phyloP scores from a whole-genome alignment of 2,113 vertebrate genomes.

The Ammodytes marinus region DNA sequence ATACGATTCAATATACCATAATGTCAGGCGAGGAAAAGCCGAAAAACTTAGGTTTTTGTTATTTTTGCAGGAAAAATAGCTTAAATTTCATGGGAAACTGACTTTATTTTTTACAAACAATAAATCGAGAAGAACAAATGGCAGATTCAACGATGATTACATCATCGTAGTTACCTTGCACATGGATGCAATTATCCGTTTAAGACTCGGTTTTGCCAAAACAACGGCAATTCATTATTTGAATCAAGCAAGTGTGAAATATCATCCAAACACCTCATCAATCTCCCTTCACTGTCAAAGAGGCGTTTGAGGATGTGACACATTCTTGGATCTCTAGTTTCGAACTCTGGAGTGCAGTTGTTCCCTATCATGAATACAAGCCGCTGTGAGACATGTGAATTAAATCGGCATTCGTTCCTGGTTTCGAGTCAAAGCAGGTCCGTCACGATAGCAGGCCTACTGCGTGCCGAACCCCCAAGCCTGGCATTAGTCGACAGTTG shows the following conservation, averaged over 20 bases:
- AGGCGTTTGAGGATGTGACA: conserved; percentile 8
- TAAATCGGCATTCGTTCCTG: conserved; percentile 16
- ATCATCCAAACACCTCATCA: conserved; percentile 1
- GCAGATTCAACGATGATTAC: no score
- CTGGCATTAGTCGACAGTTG: conserved; percentile 61
- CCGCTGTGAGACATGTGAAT: conserved; percentile 32
- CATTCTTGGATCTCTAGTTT: conserved; percentile 65
- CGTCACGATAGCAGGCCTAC: conserved; percentile 38
- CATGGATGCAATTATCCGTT: background rate
- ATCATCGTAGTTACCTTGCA: background rate
- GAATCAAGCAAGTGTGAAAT: background rate
- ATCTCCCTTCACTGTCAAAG: conserved; percentile 27
- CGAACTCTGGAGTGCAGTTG: conserved; percentile 54
- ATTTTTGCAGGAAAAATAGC: background rate
- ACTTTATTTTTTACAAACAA: background rate
- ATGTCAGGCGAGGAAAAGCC: background rate
- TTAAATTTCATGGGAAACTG: background rate
- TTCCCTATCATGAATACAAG: conserved; percentile 26
- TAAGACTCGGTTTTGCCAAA: background rate
- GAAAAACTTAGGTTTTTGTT: background rate
- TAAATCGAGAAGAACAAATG: no score
- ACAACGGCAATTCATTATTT: background rate
- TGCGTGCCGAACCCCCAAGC: conserved; percentile 30
- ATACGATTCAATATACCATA: background rate
- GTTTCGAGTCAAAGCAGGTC: background rate